Percentiles rank a stretch among this genome's conserved stretches.
Conservation (phyloP, 2,113 vertebrate genomes). For the Labrus mixtus region DNA sequence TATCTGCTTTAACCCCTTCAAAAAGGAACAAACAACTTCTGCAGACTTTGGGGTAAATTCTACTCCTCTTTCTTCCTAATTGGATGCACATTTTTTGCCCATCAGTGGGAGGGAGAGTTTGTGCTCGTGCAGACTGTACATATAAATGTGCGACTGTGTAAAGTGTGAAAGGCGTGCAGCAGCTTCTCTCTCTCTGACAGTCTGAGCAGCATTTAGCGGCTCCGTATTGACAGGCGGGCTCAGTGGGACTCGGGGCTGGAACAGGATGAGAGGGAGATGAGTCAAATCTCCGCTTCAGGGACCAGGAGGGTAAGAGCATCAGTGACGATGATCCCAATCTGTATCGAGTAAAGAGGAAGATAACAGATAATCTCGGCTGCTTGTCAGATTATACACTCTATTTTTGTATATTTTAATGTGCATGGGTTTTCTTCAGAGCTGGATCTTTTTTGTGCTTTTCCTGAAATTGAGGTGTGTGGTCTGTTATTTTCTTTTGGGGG, state of each 20-base stretch:
- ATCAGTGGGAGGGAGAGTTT: slow-evolving; percentile 6
- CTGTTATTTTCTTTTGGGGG: neutral
- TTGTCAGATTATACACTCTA: slow-evolving; percentile 24
- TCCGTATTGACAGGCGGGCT: slow-evolving; percentile 53
- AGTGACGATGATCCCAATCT: slow-evolving; percentile 46
- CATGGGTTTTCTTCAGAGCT: neutral
- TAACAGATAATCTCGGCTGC: slow-evolving; percentile 46
- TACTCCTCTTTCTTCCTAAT: too few relatives aligned
- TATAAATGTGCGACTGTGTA: neutral
- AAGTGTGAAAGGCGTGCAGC: slow-evolving; percentile 37
- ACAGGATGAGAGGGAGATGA: slow-evolving; percentile 62
- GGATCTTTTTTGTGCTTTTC: neutral
- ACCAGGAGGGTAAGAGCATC: slow-evolving; percentile 45
- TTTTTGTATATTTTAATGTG: neutral
- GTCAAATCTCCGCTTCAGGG: slow-evolving; percentile 64
- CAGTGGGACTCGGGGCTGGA: slow-evolving; percentile 38
- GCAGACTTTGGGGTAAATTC: slow-evolving; percentile 50
- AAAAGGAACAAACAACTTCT: slow-evolving; percentile 60
- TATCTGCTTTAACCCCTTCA: neutral
- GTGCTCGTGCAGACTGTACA: slow-evolving; percentile 11
- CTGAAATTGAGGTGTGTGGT: neutral
- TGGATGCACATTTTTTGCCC: neutral
- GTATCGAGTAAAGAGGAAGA: slow-evolving; percentile 5
- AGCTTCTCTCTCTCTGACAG: slow-evolving; percentile 36
- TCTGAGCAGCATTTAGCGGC: slow-evolving; percentile 42